These are phyloP conservation scores for Bothrops jararaca DNA, from an alignment of 2,113 vertebrate genomes.

Conservation along the genomic window DNA sequence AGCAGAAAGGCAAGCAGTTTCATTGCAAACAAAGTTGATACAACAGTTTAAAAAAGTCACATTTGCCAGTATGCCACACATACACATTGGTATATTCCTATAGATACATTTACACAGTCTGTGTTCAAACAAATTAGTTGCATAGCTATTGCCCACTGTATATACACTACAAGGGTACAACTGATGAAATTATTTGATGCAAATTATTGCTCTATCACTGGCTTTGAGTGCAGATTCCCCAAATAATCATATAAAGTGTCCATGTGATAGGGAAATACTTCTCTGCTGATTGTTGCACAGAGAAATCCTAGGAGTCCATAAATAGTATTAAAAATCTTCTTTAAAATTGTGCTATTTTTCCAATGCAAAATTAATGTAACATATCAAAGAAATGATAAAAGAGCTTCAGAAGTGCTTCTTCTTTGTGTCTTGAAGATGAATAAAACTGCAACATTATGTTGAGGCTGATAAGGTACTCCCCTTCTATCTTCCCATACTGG, in stretches of 20 bases:
- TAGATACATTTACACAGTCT: conserved; percentile 76
- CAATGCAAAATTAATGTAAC: conserved; percentile 71
- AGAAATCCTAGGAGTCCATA: conserved; percentile 71
- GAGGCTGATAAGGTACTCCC: conserved; percentile 74
- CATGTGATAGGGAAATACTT: conserved; percentile 68
- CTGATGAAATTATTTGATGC: conserved; percentile 55
- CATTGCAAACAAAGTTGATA: conserved; percentile 70
- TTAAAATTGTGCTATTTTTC: conserved; percentile 71
- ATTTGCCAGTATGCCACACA: conserved; percentile 70
- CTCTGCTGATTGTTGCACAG: conserved; percentile 68
- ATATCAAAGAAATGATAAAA: conserved; percentile 59
- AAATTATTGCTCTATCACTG: conserved; percentile 60
- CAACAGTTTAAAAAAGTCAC: conserved; percentile 71
- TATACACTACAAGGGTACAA: conserved; percentile 65
- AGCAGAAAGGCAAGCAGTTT: conserved; percentile 73
- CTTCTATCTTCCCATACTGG: conserved; percentile 74
- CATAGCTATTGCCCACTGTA: conserved; percentile 60
- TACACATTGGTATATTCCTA: conserved; percentile 73
- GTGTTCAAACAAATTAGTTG: conserved; percentile 80
- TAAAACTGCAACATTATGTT: conserved; percentile 72
- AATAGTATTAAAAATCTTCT: conserved; percentile 71
- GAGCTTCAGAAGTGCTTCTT: conserved; percentile 74
- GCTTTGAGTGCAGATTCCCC: conserved; percentile 58
- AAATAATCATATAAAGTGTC: conserved; percentile 67
- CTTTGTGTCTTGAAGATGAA: conserved; percentile 75